phyloP scores from a whole-genome alignment of 2,797 vertebrate species.

The Ptychadena robeensis region DNA sequence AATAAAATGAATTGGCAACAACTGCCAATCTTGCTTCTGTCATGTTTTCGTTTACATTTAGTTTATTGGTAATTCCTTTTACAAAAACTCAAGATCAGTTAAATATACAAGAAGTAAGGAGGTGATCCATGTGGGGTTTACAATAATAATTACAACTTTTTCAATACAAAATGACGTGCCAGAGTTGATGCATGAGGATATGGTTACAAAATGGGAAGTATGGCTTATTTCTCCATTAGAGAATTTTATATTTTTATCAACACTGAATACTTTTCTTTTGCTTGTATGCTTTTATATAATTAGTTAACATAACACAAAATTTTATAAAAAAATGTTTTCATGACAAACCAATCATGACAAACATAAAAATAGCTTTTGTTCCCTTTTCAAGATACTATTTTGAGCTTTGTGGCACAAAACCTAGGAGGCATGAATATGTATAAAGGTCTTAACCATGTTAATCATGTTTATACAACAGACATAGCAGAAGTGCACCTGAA shows the following conservation, averaged over 20 bases:
- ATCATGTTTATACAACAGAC: neutral
- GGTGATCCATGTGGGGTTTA: neutral
- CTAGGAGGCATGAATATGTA: too few species aligned
- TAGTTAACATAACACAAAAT: too few species aligned
- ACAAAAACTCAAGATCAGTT: neutral
- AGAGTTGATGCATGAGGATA: neutral
- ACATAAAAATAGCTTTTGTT: too few species aligned
- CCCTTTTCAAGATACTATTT: too few species aligned
- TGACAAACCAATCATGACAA: too few species aligned
- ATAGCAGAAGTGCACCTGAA: too few species aligned
- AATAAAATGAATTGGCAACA: constrained; percentile 39
- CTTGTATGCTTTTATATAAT: too few species aligned
- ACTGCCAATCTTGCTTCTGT: constrained; percentile 6
- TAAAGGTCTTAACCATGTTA: too few species aligned
- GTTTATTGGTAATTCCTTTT: neutral
- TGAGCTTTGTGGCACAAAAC: too few species aligned
- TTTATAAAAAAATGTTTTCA: too few species aligned
- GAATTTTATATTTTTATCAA: neutral
- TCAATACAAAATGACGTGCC: neutral
- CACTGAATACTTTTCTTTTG: too few species aligned
- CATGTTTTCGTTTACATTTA: constrained; percentile 24
- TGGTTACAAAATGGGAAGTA: neutral
- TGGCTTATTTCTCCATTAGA: neutral
- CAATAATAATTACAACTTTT: neutral
- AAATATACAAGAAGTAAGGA: neutral